A percentile compares a stretch with the other conserved stretches of the same genome.
These are phyloP conservation scores for Thymelicus lineola DNA, from an alignment of 2,888 invertebrate genomes.

Conservation along the genomic window DNA sequence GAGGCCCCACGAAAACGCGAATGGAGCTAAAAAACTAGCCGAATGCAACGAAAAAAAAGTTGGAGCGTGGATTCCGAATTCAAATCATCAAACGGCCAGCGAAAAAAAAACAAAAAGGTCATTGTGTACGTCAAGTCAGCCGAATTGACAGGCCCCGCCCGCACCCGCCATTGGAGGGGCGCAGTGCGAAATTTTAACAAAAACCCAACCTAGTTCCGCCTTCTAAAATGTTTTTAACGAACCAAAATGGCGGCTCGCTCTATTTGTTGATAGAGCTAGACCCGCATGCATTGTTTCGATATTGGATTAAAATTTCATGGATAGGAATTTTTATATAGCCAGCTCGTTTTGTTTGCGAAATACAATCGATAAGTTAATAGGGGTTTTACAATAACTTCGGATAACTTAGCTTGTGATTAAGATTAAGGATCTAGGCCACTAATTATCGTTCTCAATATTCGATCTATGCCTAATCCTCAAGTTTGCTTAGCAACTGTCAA, in stretches of 20 bases:
- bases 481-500: no score
- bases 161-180: slow-evolving; percentile 80
- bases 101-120: slow-evolving; percentile 64
- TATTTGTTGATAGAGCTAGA: slow-evolving; percentile 73
- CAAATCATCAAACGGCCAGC: slow-evolving; percentile 55
- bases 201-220: slow-evolving; percentile 83
- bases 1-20: slow-evolving; percentile 1
- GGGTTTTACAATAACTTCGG: no score
- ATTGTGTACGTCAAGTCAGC: slow-evolving; percentile 80
- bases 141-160: slow-evolving; percentile 81
- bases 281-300: slow-evolving; percentile 42
- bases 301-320: slow-evolving; percentile 51
- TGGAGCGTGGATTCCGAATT: slow-evolving; percentile 34
- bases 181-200: slow-evolving; percentile 81
- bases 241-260: slow-evolving; percentile 79
- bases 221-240: slow-evolving; percentile 82
- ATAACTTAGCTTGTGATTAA: no score
- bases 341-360: slow-evolving; percentile 42
- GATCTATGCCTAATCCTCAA: no score
- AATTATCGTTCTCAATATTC: no score
- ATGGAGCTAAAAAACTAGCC: slow-evolving; percentile 15
- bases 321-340: slow-evolving; percentile 51
- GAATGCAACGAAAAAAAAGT: slow-evolving; percentile 18
- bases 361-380: neutral
- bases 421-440: no score